Evolutionary conservation across 2,113 vertebrate species (phyloP).

Genomic region (Chrysochloris asiatica): DNA sequence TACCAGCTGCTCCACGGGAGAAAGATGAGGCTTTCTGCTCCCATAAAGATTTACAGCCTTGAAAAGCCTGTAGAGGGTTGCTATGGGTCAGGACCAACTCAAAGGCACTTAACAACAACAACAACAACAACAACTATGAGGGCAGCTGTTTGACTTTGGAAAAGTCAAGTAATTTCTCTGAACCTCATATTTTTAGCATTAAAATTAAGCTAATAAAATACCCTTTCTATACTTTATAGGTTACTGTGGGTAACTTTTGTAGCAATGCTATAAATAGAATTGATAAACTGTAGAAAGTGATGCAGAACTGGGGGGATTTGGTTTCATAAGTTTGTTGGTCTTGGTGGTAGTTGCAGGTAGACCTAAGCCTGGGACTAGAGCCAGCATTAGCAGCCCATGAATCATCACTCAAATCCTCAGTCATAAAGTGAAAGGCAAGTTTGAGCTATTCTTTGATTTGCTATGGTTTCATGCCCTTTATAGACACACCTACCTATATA

Average conservation of each 20-base stretch:
- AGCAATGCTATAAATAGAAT: neutral
- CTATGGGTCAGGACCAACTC: no score
- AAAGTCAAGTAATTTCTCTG: neutral
- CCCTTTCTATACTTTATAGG: neutral
- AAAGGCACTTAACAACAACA: no score
- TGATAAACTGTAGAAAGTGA: neutral
- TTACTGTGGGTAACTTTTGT: neutral
- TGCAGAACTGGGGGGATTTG: neutral
- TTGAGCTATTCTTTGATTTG: conserved; percentile 59
- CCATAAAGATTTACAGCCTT: no score
- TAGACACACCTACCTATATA: conserved; percentile 33
- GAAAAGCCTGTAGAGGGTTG: no score
- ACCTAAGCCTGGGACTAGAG: neutral
- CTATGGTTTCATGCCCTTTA: conserved; percentile 49
- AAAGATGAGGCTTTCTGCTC: no score
- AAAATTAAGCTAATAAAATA: neutral
- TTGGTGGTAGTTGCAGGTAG: conserved; percentile 17
- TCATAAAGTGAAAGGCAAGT: conserved; percentile 56
- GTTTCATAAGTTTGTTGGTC: neutral
- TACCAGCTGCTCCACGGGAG: no score
- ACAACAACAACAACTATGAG: no score
- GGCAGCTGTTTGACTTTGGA: no score
- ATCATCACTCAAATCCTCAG: conserved; percentile 53
- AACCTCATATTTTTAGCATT: neutral
- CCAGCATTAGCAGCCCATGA: conserved; percentile 10